Evolutionary conservation across 2,888 invertebrate genomes (phyloP), one percentile per base, ranked within the genome.

Genomic region (Chirona hameri): DNA sequence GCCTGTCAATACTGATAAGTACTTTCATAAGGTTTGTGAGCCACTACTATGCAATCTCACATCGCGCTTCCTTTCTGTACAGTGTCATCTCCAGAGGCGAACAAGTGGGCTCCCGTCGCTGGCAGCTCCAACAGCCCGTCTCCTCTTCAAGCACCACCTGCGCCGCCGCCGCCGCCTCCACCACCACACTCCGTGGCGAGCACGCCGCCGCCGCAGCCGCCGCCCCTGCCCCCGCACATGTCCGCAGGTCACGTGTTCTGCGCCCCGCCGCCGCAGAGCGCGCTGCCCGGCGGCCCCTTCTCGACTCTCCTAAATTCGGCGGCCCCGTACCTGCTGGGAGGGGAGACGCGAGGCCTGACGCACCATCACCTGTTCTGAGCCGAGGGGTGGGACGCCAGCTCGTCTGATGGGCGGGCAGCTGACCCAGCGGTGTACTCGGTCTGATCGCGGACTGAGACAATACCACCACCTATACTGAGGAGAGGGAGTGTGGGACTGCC

Each of bases 301-400:
- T 52, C 80, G 18, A 80, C 7, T 18, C 80, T 80, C 29, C 80
- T 80, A 15, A 52, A 55, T 15, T 80, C 80, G 80, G 79, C 79
- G n/a, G 27, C 79, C 0, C 80, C 80, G 15, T 80, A 80, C 80
- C 80, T 80, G 80, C 52, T 80, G 52, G 29, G 55, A 18, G 80
- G 80, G 27, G 80, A 80, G 18, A 52, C 29, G 24, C 27, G 55
- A 48, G 29, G 15, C 18, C 52, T 80, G 52, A 18, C 52, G 15
- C 80, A 80, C 80, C 80, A 80, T 27, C 80, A 80, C 10, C 80
- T 80, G 27, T 80, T 80, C 80, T 80, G 80, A 80, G 48, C 14
- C 0, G 72, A 10, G n/a, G 1, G n/a, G 60, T 1, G 65, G 65
- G 12, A 10, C 12, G 65, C 7, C 7, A 24, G 24, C 3, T 18